These are phyloP conservation scores for Drosophila subquinaria DNA, from an alignment of 2,888 invertebrate species.

Conservation along the genomic window DNA sequence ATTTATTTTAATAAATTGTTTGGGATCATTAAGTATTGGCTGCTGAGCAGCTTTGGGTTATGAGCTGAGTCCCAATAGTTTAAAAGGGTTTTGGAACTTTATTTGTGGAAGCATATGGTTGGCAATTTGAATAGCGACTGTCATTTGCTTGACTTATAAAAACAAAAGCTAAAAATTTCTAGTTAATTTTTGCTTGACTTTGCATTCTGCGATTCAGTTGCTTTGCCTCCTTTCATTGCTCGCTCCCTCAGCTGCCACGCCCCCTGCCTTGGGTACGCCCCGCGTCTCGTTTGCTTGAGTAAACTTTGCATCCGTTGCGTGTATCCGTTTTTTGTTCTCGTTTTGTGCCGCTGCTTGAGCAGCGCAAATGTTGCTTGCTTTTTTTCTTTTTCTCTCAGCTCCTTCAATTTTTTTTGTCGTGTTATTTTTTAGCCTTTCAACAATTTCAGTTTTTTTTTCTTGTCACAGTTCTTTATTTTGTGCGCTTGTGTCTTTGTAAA, in stretches of 20 bases:
- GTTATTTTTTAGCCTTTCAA: slow-evolving; percentile 67
- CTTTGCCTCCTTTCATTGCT: not conserved
- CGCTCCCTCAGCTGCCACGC: slow-evolving; percentile 1
- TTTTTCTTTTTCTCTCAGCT: slow-evolving; percentile 30
- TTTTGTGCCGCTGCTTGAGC: slow-evolving; percentile 70
- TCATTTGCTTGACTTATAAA: slow-evolving; percentile 8
- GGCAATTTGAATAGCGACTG: slow-evolving; percentile 15
- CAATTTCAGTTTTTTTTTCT: slow-evolving; percentile 42
- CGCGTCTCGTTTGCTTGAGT: slow-evolving; percentile 60
- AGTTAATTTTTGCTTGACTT: slow-evolving; percentile 64
- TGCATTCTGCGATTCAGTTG: slow-evolving; percentile 48
- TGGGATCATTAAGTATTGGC: slow-evolving; percentile 7
- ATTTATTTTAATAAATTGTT: slow-evolving; percentile 6
- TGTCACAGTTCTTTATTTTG: slow-evolving; percentile 68
- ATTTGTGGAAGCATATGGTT: slow-evolving; percentile 22
- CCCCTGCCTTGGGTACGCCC: not conserved
- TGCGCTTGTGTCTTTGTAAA: slow-evolving; percentile 77
- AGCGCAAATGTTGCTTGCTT: slow-evolving; percentile 55
- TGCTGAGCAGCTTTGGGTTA: slow-evolving; percentile 11
- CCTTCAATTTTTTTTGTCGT: slow-evolving; percentile 21
- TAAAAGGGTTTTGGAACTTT: not conserved
- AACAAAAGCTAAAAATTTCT: slow-evolving; percentile 29
- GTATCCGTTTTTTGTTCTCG: slow-evolving; percentile 76
- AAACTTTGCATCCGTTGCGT: slow-evolving; percentile 79
- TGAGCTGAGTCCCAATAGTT: slow-evolving; percentile 19